Evolutionary conservation across 2,888 invertebrate genomes (phyloP), one percentile per base, ranked within the genome.

Genomic region (Dinocampus coccinellae): DNA sequence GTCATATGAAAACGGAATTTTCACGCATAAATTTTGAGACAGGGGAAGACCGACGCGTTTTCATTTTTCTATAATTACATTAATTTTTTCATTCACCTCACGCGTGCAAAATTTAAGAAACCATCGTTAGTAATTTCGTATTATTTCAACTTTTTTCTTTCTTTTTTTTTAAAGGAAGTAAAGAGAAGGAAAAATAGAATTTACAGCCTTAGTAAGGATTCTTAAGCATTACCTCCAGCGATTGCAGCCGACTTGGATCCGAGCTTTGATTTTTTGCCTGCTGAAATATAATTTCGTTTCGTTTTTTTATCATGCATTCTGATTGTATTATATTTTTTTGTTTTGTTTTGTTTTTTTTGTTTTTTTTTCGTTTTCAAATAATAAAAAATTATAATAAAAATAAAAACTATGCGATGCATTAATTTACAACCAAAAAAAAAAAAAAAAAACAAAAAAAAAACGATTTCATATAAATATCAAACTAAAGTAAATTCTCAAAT

Each of bases 141-240:
- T 64, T 69, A 47, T 11, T 53, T 39, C 10, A 3, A 1, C 1
- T 47, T 68, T 34, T 73, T 72, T 68, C 58, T 73, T 64, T 47
- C 55, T 70, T 24, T 70, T 74, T 72, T 73, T 71, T 71, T 75
- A 70, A 66, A 64, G 71, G 76, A 78, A 74, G 70, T 76, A 72
- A 52, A 70, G 71, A 75, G 74, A 66, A 73, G 74, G 75, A 74
- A 77, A 73, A 69, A 70, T 67, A 73, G 68, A 75, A 77, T 75
- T 65, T 76, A 77, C 66, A 80, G 74, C 77, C 72, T n/a, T 76
- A 79, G 79, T 76, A 80, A 82, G 79, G 73, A 77, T 78, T 47
- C 82, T 88, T 86, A 88, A 87, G 88, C 87, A 86, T 88, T 88
- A 88, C 88, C 88, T 88, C 87, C 87, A 81, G 87, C 85, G 67